Evolutionary conservation across 2,113 vertebrate genomes (phyloP).

Genomic region (Eulemur macaco): DNA sequence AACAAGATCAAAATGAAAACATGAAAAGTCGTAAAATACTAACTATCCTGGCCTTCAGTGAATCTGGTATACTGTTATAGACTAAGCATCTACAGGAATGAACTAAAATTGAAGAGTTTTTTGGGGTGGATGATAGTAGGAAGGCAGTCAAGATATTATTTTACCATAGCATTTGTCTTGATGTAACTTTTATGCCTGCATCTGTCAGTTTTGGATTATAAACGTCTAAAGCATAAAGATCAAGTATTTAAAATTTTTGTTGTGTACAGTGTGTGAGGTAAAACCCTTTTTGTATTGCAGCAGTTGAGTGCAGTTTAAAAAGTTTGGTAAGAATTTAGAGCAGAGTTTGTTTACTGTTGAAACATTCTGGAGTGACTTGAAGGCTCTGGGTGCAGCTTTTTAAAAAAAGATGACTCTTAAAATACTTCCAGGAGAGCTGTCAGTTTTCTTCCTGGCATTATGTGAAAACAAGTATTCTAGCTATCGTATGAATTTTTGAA

Average conservation of each 20-base stretch:
- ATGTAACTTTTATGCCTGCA: not conserved
- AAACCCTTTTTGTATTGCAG: conserved; percentile 25
- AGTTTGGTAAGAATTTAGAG: not conserved
- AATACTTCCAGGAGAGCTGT: conserved; percentile 32
- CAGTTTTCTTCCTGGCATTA: conserved; percentile 46
- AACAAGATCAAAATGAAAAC: not conserved
- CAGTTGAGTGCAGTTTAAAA: conserved; percentile 3
- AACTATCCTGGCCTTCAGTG: not conserved
- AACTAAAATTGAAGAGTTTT: conserved; percentile 5
- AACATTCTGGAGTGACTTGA: conserved; percentile 40
- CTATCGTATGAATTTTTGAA: conserved; percentile 55
- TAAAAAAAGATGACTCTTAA: conserved; percentile 23
- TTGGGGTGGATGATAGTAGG: not conserved
- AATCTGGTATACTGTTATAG: not conserved
- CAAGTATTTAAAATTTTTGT: conserved; percentile 43
- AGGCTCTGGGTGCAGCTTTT: not conserved
- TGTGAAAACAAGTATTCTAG: conserved; percentile 49
- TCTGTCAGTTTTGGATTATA: conserved; percentile 35
- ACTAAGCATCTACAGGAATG: not conserved
- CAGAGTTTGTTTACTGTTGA: conserved; percentile 46
- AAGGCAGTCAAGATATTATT: not conserved
- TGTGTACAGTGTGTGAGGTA: not conserved
- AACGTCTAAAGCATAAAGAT: not conserved
- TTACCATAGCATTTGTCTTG: conserved; percentile 42
- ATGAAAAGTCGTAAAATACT: conserved; percentile 17